Conservation (phyloP, 2,113 vertebrate species). For the Coptodon rendalli region DNA sequence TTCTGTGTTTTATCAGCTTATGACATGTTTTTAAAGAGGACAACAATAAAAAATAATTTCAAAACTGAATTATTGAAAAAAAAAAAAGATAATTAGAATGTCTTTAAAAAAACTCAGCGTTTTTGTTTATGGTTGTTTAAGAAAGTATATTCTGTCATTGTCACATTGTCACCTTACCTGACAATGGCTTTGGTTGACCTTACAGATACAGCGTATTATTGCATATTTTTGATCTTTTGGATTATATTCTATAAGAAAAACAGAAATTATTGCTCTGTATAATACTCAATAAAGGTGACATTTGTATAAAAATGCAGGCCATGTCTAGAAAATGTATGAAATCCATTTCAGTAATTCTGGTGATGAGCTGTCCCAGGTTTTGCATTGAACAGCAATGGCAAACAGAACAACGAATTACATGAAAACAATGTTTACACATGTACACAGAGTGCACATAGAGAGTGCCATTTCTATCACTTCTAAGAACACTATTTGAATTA, state of each 20-base stretch:
- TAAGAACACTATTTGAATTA: neutral
- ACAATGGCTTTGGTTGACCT: neutral
- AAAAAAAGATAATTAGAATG: neutral
- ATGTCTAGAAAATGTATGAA: neutral
- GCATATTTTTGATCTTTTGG: neutral
- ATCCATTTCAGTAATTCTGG: neutral
- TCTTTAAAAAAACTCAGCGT: fast-evolving
- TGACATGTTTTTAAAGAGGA: neutral
- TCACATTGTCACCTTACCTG: neutral
- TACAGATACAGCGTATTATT: neutral
- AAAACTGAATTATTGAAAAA: neutral
- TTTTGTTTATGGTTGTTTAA: neutral
- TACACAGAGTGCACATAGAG: neutral
- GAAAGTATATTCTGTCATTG: fast-evolving
- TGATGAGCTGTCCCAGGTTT: neutral
- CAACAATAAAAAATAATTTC: fast-evolving
- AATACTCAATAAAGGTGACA: neutral
- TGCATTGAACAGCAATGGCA: neutral
- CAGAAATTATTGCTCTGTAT: neutral
- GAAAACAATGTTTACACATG: neutral
- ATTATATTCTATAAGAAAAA: neutral
- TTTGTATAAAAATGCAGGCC: neutral
- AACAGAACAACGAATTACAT: neutral
- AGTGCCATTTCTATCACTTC: neutral
- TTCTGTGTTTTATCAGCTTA: neutral